phyloP scores from a whole-genome alignment of 2,888 invertebrate species.

The Octonoba sinensis region DNA sequence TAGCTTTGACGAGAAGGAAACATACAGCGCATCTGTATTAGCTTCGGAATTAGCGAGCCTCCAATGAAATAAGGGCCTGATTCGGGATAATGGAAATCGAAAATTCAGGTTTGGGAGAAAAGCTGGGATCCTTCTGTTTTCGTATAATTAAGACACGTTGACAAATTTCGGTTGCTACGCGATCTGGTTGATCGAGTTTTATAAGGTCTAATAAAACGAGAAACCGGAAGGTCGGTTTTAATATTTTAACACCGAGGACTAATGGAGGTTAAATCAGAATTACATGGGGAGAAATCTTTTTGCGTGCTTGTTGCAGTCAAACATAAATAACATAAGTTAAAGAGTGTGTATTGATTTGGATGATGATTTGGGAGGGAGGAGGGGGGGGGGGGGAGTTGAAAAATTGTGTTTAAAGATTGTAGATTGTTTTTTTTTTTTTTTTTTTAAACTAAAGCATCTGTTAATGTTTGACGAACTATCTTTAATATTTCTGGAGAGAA shows the following conservation, averaged over 20 bases:
- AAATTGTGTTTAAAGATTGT: no score
- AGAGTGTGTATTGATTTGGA: no score
- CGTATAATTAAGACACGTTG: constrained; percentile 55
- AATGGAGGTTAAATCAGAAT: constrained; percentile 43
- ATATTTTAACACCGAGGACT: constrained; percentile 21
- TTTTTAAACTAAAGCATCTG: no score
- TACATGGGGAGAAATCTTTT: constrained; percentile 2
- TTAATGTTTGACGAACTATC: no score
- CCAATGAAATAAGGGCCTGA: constrained; percentile 32
- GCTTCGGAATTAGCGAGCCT: constrained; percentile 36
- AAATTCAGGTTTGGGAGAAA: constrained; percentile 38
- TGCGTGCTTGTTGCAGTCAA: no score
- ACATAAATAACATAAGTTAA: no score
- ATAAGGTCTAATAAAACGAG: constrained; percentile 29
- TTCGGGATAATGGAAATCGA: constrained; percentile 31
- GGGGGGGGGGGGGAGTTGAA: no score
- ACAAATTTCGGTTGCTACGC: constrained; percentile 59
- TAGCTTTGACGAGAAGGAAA: constrained; percentile 39
- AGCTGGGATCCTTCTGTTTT: background rate
- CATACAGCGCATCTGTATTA: constrained; percentile 53
- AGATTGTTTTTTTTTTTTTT: no score
- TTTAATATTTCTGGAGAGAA: no score
- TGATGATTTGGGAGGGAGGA: no score
- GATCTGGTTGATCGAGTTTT: constrained; percentile 19
- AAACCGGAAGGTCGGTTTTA: constrained; percentile 25